Evolutionary conservation across 2,797 vertebrate species (phyloP).

Genomic region (Paratrypauchen microcephalus): DNA sequence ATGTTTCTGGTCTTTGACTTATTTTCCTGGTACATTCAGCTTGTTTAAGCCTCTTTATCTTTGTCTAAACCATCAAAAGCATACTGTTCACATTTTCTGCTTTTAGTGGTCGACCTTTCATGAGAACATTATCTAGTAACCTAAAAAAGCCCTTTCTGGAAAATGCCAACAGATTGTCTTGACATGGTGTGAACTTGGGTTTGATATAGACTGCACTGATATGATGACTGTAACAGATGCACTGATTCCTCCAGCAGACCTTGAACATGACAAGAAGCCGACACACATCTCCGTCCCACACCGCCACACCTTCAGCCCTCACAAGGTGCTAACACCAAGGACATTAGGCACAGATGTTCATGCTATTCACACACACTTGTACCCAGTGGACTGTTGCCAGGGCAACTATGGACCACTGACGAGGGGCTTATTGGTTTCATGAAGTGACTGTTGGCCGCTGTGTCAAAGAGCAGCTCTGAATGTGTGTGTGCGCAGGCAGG

Average conservation of each 20-base stretch:
- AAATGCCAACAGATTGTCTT: constrained; percentile 3
- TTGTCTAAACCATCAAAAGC: constrained; percentile 8
- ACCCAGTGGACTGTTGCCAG: constrained; percentile 90
- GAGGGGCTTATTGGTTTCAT: constrained; percentile 88
- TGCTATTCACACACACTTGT: constrained; percentile 86
- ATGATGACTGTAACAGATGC: background rate
- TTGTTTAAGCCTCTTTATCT: background rate
- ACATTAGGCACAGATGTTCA: constrained; percentile 91
- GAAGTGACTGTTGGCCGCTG: constrained; percentile 80
- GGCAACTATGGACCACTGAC: constrained; percentile 91
- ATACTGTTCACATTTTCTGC: constrained; percentile 2
- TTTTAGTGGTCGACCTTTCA: constrained; percentile 4
- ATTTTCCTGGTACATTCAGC: background rate
- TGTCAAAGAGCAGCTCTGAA: constrained; percentile 68
- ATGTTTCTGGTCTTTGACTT: background rate
- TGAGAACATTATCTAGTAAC: background rate
- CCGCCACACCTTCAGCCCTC: constrained; percentile 43
- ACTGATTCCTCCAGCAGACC: constrained; percentile 16
- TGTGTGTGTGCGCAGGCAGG: constrained; percentile 79
- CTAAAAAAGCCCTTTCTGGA: background rate
- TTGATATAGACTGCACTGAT: background rate
- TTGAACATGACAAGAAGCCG: constrained; percentile 33
- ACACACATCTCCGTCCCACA: constrained; percentile 17
- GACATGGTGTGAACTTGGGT: constrained; percentile 5
- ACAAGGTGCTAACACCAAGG: constrained; percentile 70